phyloP scores from a whole-genome alignment of 2,888 invertebrate species.

The Leucozona laternaria region DNA sequence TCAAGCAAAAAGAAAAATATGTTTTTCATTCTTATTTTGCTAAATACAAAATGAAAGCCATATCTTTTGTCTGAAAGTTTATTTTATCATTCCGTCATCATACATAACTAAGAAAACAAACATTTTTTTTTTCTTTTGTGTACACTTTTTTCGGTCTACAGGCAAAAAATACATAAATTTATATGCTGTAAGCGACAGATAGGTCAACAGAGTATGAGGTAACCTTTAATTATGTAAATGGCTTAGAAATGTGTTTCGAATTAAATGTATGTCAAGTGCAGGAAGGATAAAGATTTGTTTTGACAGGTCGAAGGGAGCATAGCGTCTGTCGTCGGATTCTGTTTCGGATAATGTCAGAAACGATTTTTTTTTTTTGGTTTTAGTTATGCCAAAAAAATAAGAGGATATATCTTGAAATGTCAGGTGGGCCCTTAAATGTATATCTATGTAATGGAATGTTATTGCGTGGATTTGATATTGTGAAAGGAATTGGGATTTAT shows the following conservation, averaged over 20 bases:
- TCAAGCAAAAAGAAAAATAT: constrained; percentile 29
- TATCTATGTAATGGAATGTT: constrained; percentile 5
- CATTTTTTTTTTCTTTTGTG: not conserved
- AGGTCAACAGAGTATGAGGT: constrained; percentile 30
- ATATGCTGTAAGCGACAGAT: constrained; percentile 17
- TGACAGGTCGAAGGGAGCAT: constrained; percentile 31
- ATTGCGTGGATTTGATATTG: not conserved
- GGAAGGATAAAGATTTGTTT: constrained; percentile 36
- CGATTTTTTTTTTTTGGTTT: constrained; percentile 5
- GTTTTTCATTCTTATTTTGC: constrained; percentile 25
- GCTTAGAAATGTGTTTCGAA: constrained; percentile 48
- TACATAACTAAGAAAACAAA: not conserved
- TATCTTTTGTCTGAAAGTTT: constrained; percentile 45
- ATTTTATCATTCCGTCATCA: constrained; percentile 19
- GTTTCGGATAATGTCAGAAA: not conserved
- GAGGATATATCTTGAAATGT: not conserved
- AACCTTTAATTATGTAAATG: constrained; percentile 64
- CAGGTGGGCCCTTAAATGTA: not conserved
- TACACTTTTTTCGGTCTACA: not conserved
- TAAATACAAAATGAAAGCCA: constrained; percentile 10
- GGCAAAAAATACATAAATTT: not conserved
- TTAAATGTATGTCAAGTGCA: constrained; percentile 64
- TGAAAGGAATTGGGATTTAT: not conserved
- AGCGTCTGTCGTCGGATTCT: not conserved
- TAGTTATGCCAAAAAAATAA: constrained; percentile 1